Conservation (phyloP, 2,113 vertebrate species). For the Tupaia tana region DNA sequence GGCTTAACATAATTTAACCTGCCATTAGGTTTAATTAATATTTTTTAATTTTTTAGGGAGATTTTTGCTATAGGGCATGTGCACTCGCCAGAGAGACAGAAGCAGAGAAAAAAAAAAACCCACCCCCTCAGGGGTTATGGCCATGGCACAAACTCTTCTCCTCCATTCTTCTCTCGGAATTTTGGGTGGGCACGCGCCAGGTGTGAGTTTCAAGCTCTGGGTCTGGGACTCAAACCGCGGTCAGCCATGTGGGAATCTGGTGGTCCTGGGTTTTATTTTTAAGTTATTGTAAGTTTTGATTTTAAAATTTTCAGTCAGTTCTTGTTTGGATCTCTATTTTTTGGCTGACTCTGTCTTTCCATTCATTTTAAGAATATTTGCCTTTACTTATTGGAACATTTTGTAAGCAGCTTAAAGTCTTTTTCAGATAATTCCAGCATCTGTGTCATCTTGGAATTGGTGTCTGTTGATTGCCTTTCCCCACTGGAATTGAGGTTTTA, state of each 20-base stretch:
- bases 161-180: too few relatives aligned
- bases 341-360: not conserved
- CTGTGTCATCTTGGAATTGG: not conserved
- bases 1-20: not conserved
- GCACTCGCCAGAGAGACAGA: too few relatives aligned
- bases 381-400: not conserved
- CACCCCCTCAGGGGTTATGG: too few relatives aligned
- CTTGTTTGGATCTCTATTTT: not conserved
- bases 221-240: too few relatives aligned
- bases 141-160: too few relatives aligned
- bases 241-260: too few relatives aligned
- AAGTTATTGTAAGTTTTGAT: not conserved
- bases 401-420: not conserved
- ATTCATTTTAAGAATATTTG: not conserved
- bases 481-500: not conserved
- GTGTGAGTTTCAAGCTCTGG: too few relatives aligned
- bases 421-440: not conserved
- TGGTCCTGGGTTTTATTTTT: not conserved
- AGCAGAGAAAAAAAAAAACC: too few relatives aligned
- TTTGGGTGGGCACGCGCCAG: too few relatives aligned
- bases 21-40: not conserved
- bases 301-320: not conserved
- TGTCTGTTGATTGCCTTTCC: not conserved
- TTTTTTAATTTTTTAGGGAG: not conserved
- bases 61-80: too few relatives aligned